These are phyloP conservation scores for Volucella zonaria DNA, from an alignment of 2,888 invertebrate species.

Conservation along the genomic window DNA sequence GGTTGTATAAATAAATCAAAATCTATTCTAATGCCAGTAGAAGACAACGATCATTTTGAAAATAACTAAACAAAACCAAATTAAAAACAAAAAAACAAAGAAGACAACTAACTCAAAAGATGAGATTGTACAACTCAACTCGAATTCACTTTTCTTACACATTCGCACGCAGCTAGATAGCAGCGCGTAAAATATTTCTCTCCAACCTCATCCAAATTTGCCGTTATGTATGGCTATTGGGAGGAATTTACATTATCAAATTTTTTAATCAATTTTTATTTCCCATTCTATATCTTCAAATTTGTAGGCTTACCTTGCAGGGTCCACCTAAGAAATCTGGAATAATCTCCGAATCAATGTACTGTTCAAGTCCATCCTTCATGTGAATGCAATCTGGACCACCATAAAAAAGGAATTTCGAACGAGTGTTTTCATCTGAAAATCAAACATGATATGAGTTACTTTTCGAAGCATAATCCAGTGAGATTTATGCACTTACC, in stretches of 20 bases:
- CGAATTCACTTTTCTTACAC: conserved; percentile 80
- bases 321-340: conserved; percentile 97
- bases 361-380: conserved; percentile 91
- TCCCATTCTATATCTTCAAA: conserved; percentile 8
- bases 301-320: conserved; percentile 86
- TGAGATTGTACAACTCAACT: conserved; percentile 53
- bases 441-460: conserved; percentile 48
- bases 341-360: conserved; percentile 91
- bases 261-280: background rate
- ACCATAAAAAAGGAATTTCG: conserved; percentile 95
- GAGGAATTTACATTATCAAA: conserved; percentile 20
- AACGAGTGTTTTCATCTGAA: conserved; percentile 94
- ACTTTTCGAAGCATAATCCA: background rate
- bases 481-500: conserved; percentile 83
- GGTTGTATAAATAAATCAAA: conserved; percentile 28
- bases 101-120: conserved; percentile 8
- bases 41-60: conserved; percentile 36
- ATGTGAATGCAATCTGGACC: conserved; percentile 92
- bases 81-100: conserved; percentile 27
- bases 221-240: conserved; percentile 63
- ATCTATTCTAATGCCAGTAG: conserved; percentile 5
- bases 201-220: conserved; percentile 82
- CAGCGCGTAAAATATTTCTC: conserved; percentile 81
- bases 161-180: conserved; percentile 82
- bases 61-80: conserved; percentile 6